phyloP scores from a whole-genome alignment of 2,888 invertebrate species.

The Taenaris catops region DNA sequence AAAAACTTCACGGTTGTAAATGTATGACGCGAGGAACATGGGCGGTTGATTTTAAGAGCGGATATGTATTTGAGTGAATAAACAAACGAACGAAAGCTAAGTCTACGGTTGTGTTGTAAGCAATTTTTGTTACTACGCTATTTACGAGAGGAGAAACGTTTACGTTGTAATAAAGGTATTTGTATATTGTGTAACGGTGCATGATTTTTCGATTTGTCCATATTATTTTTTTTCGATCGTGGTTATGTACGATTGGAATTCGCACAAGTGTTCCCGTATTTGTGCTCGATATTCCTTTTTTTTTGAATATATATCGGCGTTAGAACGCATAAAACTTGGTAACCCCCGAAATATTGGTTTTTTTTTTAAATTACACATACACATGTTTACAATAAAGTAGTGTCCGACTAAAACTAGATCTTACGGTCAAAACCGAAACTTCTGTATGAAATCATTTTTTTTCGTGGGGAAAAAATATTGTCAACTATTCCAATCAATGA shows the following conservation, averaged over 20 bases:
- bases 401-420: no score
- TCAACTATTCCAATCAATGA: no score
- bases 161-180: no score
- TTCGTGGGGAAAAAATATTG: no score
- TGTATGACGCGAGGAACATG: neutral
- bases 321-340: no score
- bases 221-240: conserved; percentile 23
- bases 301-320: no score
- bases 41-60: conserved; percentile 11
- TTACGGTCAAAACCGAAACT: no score
- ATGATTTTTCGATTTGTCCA: conserved; percentile 12
- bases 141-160: conserved; percentile 39
- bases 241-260: conserved; percentile 36
- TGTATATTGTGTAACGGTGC: conserved; percentile 18
- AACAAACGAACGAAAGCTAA: conserved; percentile 13
- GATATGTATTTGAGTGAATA: neutral
- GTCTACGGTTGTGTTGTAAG: conserved; percentile 60
- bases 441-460: no score
- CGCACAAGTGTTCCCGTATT: conserved; percentile 41
- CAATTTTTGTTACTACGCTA: conserved; percentile 54
- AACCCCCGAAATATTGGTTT: no score
- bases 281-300: conserved; percentile 45
- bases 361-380: no score
- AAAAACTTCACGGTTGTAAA: no score
- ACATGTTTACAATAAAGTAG: no score